phyloP scores from a whole-genome alignment of 2,888 invertebrate species.

The Eilema sororculum region DNA sequence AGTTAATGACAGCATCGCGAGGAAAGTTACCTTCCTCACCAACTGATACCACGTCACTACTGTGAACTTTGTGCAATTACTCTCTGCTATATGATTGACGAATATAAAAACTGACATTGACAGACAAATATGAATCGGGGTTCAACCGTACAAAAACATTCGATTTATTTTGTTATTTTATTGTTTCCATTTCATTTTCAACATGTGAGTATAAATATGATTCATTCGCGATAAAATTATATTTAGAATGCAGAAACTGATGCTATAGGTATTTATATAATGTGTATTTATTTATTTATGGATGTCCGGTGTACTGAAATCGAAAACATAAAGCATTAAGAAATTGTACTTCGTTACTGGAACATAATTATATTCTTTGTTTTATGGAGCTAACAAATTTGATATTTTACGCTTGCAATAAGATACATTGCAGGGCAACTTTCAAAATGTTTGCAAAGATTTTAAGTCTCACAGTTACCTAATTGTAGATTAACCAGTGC shows the following conservation, averaged over 20 bases:
- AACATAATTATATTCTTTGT: slow-evolving; percentile 37
- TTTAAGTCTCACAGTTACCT: background rate
- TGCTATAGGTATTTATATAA: slow-evolving; percentile 50
- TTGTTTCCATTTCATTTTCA: slow-evolving; percentile 47
- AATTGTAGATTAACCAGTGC: background rate
- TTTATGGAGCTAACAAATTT: slow-evolving; percentile 8
- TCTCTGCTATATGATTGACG: background rate
- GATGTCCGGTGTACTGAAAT: slow-evolving; percentile 47
- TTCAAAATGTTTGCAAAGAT: background rate
- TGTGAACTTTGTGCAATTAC: background rate
- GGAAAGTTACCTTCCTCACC: background rate
- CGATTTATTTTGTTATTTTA: slow-evolving; percentile 53
- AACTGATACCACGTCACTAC: background rate
- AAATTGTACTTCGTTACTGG: slow-evolving; percentile 21
- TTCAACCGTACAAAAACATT: slow-evolving; percentile 31
- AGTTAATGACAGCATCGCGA: background rate
- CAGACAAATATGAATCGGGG: slow-evolving; percentile 20
- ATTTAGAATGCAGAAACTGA: slow-evolving; percentile 61
- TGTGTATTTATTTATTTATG: slow-evolving; percentile 54
- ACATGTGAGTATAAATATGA: slow-evolving; percentile 58
- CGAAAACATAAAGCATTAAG: slow-evolving; percentile 36
- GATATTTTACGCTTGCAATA: background rate
- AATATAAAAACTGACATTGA: slow-evolving; percentile 9
- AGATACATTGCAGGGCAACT: background rate
- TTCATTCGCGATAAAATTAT: slow-evolving; percentile 65